These are phyloP conservation scores for Triplophysa rosa DNA, from an alignment of 2,113 vertebrate species.

Conservation along the genomic window DNA sequence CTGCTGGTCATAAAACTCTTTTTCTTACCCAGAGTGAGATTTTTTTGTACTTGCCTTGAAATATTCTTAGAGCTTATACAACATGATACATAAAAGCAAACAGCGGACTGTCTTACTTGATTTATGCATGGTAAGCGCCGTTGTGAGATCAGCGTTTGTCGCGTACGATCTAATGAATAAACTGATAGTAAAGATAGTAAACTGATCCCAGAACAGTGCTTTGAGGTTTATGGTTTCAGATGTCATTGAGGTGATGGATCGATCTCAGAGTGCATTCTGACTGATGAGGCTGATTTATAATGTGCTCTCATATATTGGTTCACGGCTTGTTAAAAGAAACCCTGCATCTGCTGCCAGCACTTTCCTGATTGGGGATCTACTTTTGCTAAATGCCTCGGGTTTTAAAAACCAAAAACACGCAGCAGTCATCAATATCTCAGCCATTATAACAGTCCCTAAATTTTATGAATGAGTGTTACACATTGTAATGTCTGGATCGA, in stretches of 20 bases:
- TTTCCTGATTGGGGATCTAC: constrained; percentile 68
- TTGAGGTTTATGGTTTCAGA: constrained; percentile 10
- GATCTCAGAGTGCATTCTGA: constrained; percentile 33
- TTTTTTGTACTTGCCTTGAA: constrained; percentile 25
- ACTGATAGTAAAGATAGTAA: constrained; percentile 42
- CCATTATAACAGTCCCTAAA: background rate
- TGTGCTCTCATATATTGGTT: constrained; percentile 60
- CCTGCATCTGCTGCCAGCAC: constrained; percentile 47
- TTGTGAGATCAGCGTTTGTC: constrained; percentile 8
- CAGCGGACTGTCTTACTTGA: background rate
- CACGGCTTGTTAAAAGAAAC: constrained; percentile 62
- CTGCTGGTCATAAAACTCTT: constrained; percentile 28
- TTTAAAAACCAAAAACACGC: constrained; percentile 12
- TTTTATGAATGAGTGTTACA: constrained; percentile 4
- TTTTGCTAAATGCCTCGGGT: constrained; percentile 52
- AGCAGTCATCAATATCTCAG: background rate
- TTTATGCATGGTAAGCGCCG: constrained; percentile 1
- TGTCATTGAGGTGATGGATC: constrained; percentile 49
- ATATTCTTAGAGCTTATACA: constrained; percentile 3
- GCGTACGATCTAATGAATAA: constrained; percentile 12
- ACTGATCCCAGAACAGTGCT: constrained; percentile 20
- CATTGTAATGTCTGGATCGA: background rate
- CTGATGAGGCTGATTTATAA: constrained; percentile 69
- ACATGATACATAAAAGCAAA: constrained; percentile 27
- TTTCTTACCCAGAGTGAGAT: background rate